Base-by-base conservation (phyloP, 2,888 invertebrate genomes). In the Phymatocera aterrima region DNA sequence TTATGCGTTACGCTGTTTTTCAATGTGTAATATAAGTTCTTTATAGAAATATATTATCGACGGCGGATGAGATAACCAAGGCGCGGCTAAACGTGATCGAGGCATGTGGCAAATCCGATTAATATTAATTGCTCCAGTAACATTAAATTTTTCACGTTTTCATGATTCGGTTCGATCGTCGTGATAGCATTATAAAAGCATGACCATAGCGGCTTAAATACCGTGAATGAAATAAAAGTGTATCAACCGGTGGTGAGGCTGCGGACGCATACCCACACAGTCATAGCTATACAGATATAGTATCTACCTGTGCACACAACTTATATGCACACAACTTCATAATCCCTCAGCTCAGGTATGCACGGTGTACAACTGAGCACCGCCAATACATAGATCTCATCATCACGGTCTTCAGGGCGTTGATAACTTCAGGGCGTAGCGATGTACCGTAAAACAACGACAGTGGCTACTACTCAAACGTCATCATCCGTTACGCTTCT, bases 201-300 rank as follows among this genome's bases (percentile, higher is more conserved):
- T 72, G 72, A 48, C 34, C 51, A 68, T 68, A 72, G 10, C 48
- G 72, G 51, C 51, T 51, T 72, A 72, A 51, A 72, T 51, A 51
- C 72, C 72, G 72, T 72, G 48, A 51, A 72, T 48, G 72, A 72
- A 72, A 72, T 72, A 72, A 72, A 72, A 72, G 46, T 72, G 72
- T 34, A 72, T 31, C 72, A 72, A 72, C 72, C 48, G 72, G n/a
- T n/a, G n/a, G n/a, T 31, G 31, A 31, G 70, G 48, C 34, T 34
- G 18, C 48, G n/a, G 70, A 31, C 18, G n/a, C n/a, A n/a, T n/a
- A n/a, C n/a, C n/a, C n/a, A n/a, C n/a, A n/a, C n/a, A n/a, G n/a
- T n/a, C n/a, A n/a, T 21, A 18, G 15, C 31, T 51, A 2, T 46
- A 43, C 21, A 46, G 24, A n/a, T 57, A 57, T 57, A 12, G 43